Evolutionary conservation across 2,888 invertebrate genomes (phyloP).

Genomic region (Acronicta leporina): DNA sequence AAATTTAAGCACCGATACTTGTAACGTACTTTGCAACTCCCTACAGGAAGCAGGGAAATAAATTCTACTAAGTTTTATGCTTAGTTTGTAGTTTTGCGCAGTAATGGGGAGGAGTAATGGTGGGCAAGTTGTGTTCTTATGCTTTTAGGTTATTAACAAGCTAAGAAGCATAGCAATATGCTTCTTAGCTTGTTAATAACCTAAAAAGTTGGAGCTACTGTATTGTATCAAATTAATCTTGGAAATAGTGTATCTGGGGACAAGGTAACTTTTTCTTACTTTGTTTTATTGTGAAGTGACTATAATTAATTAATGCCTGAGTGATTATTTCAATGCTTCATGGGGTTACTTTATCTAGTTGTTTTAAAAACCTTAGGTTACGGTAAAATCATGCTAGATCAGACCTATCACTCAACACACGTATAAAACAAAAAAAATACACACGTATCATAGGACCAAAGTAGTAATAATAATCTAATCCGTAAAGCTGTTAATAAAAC

Average conservation of each 20-base stretch:
- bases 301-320: too few relatives aligned
- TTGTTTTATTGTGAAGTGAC: not conserved
- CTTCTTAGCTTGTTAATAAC: not conserved
- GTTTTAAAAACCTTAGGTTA: too few relatives aligned
- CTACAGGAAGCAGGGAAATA: slow-evolving; percentile 35
- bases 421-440: too few relatives aligned
- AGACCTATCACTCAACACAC: too few relatives aligned
- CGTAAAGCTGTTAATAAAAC: too few relatives aligned
- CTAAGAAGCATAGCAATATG: not conserved
- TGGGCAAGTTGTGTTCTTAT: slow-evolving; percentile 29
- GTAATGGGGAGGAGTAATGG: slow-evolving; percentile 37
- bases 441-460: too few relatives aligned
- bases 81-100: slow-evolving; percentile 42
- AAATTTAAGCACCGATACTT: slow-evolving; percentile 58
- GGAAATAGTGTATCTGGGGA: too few relatives aligned
- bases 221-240: not conserved
- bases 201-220: not conserved
- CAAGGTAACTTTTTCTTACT: too few relatives aligned
- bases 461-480: too few relatives aligned
- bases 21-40: slow-evolving; percentile 47
- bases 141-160: slow-evolving; percentile 1
- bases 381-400: too few relatives aligned
- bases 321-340: too few relatives aligned
- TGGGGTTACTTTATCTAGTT: too few relatives aligned
- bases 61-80: slow-evolving; percentile 44